These are phyloP conservation scores for Drosophila buzzatii DNA, from an alignment of 2,888 invertebrate genomes.

Conservation along the genomic window DNA sequence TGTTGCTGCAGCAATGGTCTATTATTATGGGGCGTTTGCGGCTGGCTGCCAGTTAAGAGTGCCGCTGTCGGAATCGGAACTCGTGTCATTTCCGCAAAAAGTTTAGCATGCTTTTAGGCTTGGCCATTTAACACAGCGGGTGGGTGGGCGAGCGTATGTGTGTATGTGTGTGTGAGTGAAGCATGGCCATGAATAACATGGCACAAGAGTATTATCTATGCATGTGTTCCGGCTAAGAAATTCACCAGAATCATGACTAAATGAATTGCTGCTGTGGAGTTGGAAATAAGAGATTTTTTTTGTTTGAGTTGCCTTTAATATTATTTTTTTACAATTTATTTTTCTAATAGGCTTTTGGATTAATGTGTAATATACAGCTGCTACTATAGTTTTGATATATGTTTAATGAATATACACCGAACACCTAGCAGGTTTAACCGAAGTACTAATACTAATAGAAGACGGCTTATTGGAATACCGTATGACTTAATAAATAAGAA, in stretches of 20 bases:
- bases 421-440: too few relatives aligned
- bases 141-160: neutral
- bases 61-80: conserved; percentile 68
- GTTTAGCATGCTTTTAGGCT: conserved; percentile 76
- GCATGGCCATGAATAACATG: conserved; percentile 16
- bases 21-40: conserved; percentile 55
- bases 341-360: too few relatives aligned
- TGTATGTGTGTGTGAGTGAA: neutral
- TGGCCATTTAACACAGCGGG: conserved; percentile 59
- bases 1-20: conserved; percentile 44
- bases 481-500: too few relatives aligned
- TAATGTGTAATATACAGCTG: too few relatives aligned
- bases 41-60: conserved; percentile 44
- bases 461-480: too few relatives aligned
- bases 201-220: conserved; percentile 22
- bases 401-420: too few relatives aligned
- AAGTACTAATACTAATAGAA: too few relatives aligned
- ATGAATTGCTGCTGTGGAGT: neutral
- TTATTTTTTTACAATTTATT: too few relatives aligned
- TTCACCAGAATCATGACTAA: conserved; percentile 1
- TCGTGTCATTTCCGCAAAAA: conserved; percentile 78
- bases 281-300: too few relatives aligned
- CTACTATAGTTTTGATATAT: too few relatives aligned
- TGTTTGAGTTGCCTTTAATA: too few relatives aligned
- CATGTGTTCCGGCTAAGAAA: conserved; percentile 16